Percentiles rank a stretch among this genome's conserved stretches.
These are phyloP conservation scores for Tipula vernalis DNA, from an alignment of 2,888 invertebrate genomes.

Conservation along the genomic window DNA sequence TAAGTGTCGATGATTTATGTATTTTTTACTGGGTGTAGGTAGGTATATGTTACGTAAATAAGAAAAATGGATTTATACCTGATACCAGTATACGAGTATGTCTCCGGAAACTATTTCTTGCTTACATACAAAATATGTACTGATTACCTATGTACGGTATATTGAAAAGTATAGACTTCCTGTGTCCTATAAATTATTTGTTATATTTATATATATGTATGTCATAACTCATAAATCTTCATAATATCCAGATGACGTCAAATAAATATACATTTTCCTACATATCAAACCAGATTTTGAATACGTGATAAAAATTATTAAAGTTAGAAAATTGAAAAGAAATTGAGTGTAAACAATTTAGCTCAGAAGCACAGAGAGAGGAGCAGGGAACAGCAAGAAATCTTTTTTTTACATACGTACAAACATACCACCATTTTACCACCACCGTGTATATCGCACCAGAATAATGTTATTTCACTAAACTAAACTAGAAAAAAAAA, in stretches of 20 bases:
- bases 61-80: not conserved
- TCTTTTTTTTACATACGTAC: not conserved
- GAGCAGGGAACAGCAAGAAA: not conserved
- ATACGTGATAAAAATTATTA: slow-evolving; percentile 4
- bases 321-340: not conserved
- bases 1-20: not conserved
- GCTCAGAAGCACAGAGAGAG: not conserved
- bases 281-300: not conserved
- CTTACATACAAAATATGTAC: not conserved
- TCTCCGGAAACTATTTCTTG: not conserved
- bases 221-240: not conserved
- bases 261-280: not conserved
- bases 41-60: not conserved
- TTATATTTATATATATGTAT: not conserved
- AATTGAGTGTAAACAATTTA: not conserved
- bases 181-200: not conserved
- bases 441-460: not conserved
- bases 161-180: not conserved
- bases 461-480: not conserved
- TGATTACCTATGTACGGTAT: not conserved
- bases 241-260: not conserved
- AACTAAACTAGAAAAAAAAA: not conserved
- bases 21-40: not conserved
- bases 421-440: not conserved
- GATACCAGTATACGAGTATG: not conserved